phyloP scores from a whole-genome alignment of 2,113 vertebrate species.

The Nycticryphes semicollaris region DNA sequence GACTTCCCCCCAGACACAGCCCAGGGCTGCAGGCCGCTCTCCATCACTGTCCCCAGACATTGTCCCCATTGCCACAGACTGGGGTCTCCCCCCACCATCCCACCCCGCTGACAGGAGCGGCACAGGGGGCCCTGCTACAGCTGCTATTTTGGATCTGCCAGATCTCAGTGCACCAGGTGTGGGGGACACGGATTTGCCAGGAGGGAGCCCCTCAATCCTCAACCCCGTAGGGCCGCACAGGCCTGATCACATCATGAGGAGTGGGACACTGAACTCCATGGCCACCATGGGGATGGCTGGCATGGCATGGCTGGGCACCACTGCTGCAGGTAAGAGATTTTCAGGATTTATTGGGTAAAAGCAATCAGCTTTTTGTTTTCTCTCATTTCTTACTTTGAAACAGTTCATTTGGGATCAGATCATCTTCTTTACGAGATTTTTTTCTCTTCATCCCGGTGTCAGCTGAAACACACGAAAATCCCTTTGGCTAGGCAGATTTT shows the following conservation, averaged over 20 bases:
- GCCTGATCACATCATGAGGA: rapidly evolving
- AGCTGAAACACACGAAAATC: neutral
- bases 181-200: rapidly evolving
- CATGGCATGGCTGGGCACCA: rapidly evolving
- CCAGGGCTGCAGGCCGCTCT: rapidly evolving
- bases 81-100: rapidly evolving
- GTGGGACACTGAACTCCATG: rapidly evolving
- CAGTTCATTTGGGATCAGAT: neutral
- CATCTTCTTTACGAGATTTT: neutral
- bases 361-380: neutral
- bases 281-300: rapidly evolving
- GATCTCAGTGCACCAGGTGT: rapidly evolving
- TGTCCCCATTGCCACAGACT: neutral
- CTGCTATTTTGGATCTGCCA: rapidly evolving
- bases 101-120: neutral
- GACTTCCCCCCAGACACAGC: neutral
- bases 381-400: neutral
- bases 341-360: neutral
- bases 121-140: rapidly evolving
- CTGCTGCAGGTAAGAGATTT: neutral
- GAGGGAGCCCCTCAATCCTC: rapidly evolving
- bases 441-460: neutral
- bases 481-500: neutral
- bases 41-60: neutral
- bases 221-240: rapidly evolving